Evolutionary conservation across 2,888 invertebrate genomes (phyloP), one percentile per base, ranked within the genome.

Genomic region (Sialis fuliginosa): DNA sequence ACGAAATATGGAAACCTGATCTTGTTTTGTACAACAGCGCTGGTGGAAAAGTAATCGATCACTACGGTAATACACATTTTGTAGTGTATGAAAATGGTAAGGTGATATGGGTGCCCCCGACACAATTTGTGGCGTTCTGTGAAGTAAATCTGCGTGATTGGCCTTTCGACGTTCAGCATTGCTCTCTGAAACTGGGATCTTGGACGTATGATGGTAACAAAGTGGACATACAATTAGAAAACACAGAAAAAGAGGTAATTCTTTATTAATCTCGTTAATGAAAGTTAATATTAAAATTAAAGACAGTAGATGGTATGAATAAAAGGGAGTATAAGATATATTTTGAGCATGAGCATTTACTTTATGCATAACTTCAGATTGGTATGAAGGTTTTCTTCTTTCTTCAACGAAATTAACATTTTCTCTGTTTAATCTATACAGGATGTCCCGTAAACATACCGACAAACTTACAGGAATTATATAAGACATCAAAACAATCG

Each of bases 1-100:
- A 78, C 60, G 81, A 84, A 58, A 69, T 87, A 54, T 89, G 88
- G 84, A 74, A 75, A 61, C 88, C 86, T 4, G 86, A 84, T 62
- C 67, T 86, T 49, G 71, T 73, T 51, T 68, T 84, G 9, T 77
- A 80, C 54, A 86, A 85, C 64, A 78, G 80, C 51, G 77, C 78
- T 3, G 69, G 71, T 6, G 72, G 74, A 35, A 71, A 69, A 39
- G 69, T 71, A 7, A 69, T 75, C 35, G 77, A 74, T 53, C 71
- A 73, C 53, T 75, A 71, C 54, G 74, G 74, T 1, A 72, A 72
- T 55, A 71, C 74, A 0, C 68, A 72, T 52, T 69, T 71, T 46
- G 52, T 74, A 4, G 69, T 72, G 3, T 60, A 61, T 39, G 55
- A 61, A 5, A 62, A 67, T 45, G 80, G 80, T 0, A 58, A 57